phyloP scores from a whole-genome alignment of 2,113 vertebrate species.

The Apteryx owenii region DNA sequence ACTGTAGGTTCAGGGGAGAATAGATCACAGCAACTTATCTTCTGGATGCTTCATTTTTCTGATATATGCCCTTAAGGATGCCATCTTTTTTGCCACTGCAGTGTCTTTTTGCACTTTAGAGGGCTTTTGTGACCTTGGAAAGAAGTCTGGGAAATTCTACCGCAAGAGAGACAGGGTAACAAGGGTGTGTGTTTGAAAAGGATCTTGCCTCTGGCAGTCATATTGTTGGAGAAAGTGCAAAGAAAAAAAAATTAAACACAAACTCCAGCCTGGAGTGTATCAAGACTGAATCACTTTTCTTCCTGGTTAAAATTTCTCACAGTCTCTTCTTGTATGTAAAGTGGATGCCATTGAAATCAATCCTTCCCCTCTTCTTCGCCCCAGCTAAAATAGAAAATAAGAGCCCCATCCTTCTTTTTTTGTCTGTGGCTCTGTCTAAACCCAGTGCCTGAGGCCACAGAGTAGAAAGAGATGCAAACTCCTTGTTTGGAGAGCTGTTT shows the following conservation, averaged over 20 bases:
- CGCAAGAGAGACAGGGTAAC: not conserved
- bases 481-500: not conserved
- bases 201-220: not conserved
- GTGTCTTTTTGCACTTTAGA: not conserved
- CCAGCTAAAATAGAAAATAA: not conserved
- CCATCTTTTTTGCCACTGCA: not conserved
- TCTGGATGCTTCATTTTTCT: not conserved
- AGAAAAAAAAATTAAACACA: not conserved
- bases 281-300: constrained; percentile 19
- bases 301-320: not conserved
- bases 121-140: constrained; percentile 12
- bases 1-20: not conserved
- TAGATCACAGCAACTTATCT: not conserved
- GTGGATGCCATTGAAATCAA: not conserved
- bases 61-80: not conserved
- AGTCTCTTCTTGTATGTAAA: not conserved
- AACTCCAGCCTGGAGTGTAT: not conserved
- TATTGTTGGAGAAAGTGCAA: not conserved
- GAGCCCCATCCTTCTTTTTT: not conserved
- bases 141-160: not conserved
- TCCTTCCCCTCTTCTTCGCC: not conserved
- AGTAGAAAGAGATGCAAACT: not conserved
- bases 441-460: not conserved
- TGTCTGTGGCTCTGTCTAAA: not conserved
- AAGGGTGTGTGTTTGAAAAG: not conserved